These are phyloP conservation scores for Oconnorella tubifera DNA, from an alignment of 2,888 invertebrate genomes.

Conservation along the genomic window DNA sequence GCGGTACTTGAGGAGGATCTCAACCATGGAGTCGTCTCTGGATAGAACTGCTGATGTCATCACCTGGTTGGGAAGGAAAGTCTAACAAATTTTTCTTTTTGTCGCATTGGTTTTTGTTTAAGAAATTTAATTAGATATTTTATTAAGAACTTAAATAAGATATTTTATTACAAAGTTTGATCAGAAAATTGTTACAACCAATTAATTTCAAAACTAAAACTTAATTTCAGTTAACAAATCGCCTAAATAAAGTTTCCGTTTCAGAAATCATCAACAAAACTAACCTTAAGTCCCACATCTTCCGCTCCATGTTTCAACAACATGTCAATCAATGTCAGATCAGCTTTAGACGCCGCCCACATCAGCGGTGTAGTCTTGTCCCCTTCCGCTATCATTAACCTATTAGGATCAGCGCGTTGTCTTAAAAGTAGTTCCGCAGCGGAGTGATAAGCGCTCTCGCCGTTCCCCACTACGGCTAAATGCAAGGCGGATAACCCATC, in stretches of 20 bases:
- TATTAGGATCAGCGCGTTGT: conserved; percentile 78
- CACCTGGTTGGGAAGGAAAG: no score
- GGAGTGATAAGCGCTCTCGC: conserved; percentile 2
- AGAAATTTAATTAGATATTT: no score
- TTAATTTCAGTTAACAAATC: no score
- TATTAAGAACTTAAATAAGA: no score
- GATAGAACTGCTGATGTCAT: conserved; percentile 71
- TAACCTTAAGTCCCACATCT: conserved; percentile 78
- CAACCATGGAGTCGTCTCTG: conserved; percentile 66
- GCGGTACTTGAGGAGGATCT: conserved; percentile 69
- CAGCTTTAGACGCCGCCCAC: conserved; percentile 69
- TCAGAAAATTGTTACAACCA: no score
- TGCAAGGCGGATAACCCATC: conserved; percentile 44
- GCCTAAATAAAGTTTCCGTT: no score
- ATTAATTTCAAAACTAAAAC: no score
- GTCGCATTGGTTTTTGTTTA: no score
- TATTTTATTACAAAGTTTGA: no score
- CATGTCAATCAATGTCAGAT: conserved; percentile 71
- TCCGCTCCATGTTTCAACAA: conserved; percentile 76
- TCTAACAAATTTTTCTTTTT: no score
- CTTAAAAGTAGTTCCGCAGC: conserved; percentile 62
- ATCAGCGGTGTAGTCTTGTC: conserved; percentile 58
- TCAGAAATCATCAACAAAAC: no score
- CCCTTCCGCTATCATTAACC: conserved; percentile 60
- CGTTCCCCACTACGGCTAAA: conserved; percentile 40